These are phyloP conservation scores for Saturnia pavonia DNA, from an alignment of 2,888 invertebrate genomes.

Conservation along the genomic window DNA sequence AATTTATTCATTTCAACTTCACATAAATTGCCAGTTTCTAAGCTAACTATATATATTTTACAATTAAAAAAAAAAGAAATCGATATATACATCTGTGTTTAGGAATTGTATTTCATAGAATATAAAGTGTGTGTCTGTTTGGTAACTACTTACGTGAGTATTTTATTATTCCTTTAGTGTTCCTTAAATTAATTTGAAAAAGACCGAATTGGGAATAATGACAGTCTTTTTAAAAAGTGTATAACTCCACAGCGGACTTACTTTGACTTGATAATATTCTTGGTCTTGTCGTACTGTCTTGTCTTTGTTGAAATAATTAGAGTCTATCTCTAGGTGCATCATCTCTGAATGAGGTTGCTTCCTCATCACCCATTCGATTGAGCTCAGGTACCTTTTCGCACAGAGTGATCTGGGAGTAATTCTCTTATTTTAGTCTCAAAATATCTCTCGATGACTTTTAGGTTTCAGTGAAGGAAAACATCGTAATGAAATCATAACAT, in stretches of 20 bases:
- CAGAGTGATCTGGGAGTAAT: slow-evolving; percentile 24
- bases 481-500: neutral
- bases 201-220: no score
- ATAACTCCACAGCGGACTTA: slow-evolving; percentile 10
- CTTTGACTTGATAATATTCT: slow-evolving; percentile 40
- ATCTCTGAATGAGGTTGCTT: slow-evolving; percentile 25
- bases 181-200: no score
- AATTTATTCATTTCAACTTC: no score
- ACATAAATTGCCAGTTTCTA: no score
- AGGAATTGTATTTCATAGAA: no score
- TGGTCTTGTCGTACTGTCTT: slow-evolving; percentile 17
- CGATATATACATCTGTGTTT: no score
- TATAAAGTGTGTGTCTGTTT: no score
- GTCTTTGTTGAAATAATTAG: neutral
- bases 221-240: no score
- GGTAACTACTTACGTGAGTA: no score
- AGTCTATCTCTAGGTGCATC: slow-evolving; percentile 14
- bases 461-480: neutral
- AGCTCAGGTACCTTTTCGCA: slow-evolving; percentile 29
- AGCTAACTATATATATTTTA: no score
- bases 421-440: neutral
- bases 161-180: neutral
- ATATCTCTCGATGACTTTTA: neutral
- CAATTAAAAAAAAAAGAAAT: no score
- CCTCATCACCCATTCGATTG: slow-evolving; percentile 36